A percentile compares a stretch with the other conserved stretches of the same genome.
Conservation (phyloP, 2,888 invertebrate genomes). For the Drosophila anomelani region DNA sequence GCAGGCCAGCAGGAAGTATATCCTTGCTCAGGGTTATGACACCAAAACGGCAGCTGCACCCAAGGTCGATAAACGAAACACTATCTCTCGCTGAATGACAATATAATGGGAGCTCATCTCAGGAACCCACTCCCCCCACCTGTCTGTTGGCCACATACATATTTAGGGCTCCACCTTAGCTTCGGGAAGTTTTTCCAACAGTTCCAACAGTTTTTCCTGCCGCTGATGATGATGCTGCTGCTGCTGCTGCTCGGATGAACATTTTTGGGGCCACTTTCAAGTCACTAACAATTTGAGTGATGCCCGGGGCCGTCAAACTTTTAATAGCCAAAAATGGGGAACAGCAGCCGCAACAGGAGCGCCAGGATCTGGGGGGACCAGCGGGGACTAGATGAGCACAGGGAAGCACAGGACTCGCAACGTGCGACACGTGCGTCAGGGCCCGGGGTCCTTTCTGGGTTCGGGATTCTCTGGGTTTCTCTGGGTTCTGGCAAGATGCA, state of each 20-base stretch:
- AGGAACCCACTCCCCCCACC: not conserved
- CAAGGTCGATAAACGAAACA: not conserved
- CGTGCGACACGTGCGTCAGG: constrained; percentile 36
- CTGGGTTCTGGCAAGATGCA: constrained; percentile 22
- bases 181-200: not conserved
- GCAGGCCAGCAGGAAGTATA: not conserved
- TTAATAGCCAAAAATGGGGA: constrained; percentile 53
- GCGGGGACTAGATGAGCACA: not conserved
- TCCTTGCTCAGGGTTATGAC: not conserved
- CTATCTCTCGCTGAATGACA: constrained; percentile 11
- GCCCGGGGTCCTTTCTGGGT: constrained; percentile 24
- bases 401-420: not conserved
- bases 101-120: constrained; percentile 2
- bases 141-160: constrained; percentile 3
- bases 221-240: not conserved
- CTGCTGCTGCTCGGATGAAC: constrained; percentile 31
- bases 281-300: constrained; percentile 62
- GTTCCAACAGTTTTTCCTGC: constrained; percentile 4
- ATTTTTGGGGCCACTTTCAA: constrained; percentile 40
- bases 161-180: not conserved
- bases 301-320: constrained; percentile 61
- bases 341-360: constrained; percentile 21
- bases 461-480: too few species aligned
- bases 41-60: not conserved
- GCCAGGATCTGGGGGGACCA: not conserved